Conservation (phyloP, 2,113 vertebrate genomes). For the Sinocyclocheilus anophthalmus region DNA sequence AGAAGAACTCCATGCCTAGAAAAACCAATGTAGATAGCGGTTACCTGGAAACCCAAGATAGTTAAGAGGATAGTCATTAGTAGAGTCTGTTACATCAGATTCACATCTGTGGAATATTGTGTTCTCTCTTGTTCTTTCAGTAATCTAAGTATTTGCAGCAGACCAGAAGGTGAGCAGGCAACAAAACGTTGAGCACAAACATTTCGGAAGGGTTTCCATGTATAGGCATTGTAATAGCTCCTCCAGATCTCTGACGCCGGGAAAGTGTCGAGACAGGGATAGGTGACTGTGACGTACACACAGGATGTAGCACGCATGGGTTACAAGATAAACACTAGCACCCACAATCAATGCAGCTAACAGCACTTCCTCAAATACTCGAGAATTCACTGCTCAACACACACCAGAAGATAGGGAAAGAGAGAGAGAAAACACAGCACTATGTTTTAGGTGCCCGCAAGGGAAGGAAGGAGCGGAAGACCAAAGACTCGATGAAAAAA, state of each 20-base stretch:
- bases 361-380: conserved; percentile 41
- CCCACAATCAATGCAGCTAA: too few species aligned
- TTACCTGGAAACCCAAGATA: conserved; percentile 71
- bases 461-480: background rate
- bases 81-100: conserved; percentile 60
- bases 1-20: conserved; percentile 49
- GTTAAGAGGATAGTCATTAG: conserved; percentile 66
- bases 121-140: conserved; percentile 21
- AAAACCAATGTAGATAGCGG: conserved; percentile 63
- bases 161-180: conserved; percentile 48
- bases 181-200: conserved; percentile 39
- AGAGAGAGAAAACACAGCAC: background rate
- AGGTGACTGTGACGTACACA: conserved; percentile 46
- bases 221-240: conserved; percentile 65
- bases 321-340: conserved; percentile 21
- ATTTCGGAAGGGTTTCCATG: conserved; percentile 63
- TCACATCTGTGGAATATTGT: conserved; percentile 61
- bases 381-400: too few species aligned
- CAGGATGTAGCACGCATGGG: background rate
- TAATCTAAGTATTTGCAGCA: too few species aligned
- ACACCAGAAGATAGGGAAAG: conserved; percentile 30
- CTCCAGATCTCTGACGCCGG: conserved; percentile 41
- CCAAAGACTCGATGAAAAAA: conserved; percentile 9
- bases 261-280: conserved; percentile 45
- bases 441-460: background rate